Conservation (phyloP, 1,140 invertebrate genomes). For the Latrodectus geometricus region DNA sequence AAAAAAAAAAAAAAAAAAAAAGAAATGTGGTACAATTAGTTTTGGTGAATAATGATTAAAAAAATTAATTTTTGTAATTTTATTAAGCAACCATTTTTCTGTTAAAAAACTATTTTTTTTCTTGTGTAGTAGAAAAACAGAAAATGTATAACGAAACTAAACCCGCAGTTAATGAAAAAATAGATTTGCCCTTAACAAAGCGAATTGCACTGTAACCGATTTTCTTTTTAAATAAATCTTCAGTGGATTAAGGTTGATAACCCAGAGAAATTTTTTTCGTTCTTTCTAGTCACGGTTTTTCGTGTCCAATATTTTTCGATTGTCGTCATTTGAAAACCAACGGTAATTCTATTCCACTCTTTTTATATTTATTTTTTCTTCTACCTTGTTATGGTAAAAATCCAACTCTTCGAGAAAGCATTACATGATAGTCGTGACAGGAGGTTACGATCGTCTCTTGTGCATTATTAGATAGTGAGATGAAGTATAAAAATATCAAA, state of each 20-base stretch:
- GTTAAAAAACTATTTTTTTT: no score
- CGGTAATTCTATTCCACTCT: constrained; percentile 23
- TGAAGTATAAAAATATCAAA: not conserved
- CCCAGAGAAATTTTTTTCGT: not conserved
- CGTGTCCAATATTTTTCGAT: not conserved
- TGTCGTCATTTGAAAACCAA: constrained; percentile 28
- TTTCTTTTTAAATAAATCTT: no score
- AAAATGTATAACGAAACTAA: no score
- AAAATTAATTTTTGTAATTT: no score
- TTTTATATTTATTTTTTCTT: not conserved
- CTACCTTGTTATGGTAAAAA: not conserved
- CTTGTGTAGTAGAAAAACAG: no score
- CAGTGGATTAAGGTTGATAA: not conserved
- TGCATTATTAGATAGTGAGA: not conserved
- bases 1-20: no score
- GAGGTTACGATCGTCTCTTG: not conserved
- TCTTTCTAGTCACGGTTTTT: not conserved
- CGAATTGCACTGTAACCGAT: no score
- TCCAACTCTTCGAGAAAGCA: not conserved
- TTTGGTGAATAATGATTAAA: no score
- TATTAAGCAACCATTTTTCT: no score
- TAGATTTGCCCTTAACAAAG: no score
- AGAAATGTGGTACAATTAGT: no score
- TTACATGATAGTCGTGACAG: not conserved
- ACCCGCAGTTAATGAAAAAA: no score